Evolutionary conservation across 2,888 invertebrate species (phyloP).

Genomic region (Acholoe squamosa): DNA sequence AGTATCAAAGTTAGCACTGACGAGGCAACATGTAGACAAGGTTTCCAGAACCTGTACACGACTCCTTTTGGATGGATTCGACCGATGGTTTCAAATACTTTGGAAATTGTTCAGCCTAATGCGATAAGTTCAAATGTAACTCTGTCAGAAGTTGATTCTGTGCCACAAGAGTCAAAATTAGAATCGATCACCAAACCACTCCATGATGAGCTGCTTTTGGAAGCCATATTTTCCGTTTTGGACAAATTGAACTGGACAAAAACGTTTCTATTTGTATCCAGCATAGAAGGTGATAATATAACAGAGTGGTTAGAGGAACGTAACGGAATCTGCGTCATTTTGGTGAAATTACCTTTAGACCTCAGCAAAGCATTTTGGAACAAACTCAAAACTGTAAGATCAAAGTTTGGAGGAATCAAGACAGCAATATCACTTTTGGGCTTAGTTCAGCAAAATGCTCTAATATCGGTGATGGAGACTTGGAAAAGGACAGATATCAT

Average conservation of each 20-base stretch:
- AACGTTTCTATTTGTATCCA: neutral
- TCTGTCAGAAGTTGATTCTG: neutral
- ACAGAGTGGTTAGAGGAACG: neutral
- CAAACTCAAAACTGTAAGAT: neutral
- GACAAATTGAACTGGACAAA: neutral
- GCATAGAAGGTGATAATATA: neutral
- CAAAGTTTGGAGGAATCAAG: neutral
- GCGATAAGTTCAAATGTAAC: neutral
- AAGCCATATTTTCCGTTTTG: neutral
- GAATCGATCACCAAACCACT: neutral
- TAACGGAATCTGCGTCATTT: neutral
- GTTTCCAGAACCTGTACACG: neutral
- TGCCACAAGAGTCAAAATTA: neutral
- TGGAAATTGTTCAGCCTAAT: neutral
- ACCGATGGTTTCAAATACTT: neutral
- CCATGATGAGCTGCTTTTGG: neutral
- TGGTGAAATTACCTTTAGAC: neutral
- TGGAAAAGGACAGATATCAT: neutral
- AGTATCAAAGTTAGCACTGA: neutral
- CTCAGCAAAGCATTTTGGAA: neutral
- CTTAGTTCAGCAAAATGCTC: neutral
- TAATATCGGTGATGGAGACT: neutral
- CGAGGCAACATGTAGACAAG: neutral
- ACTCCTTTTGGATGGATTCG: constrained; percentile 15
- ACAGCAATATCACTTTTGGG: neutral